Base-by-base conservation (phyloP, 2,113 vertebrate species). In the Rousettus leschenaultii region DNA sequence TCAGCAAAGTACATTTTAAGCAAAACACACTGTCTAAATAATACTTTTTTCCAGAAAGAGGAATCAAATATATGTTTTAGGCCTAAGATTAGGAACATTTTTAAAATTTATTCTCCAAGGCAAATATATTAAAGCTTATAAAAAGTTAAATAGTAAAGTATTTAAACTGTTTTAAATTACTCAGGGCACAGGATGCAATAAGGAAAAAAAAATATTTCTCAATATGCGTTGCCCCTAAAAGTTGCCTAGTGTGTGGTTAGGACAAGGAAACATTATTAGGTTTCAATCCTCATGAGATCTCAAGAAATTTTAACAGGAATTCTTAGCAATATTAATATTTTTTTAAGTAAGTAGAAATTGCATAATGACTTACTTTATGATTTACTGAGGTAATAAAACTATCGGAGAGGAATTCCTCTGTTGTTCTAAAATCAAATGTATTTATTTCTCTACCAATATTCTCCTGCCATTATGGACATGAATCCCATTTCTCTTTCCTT, bases 1-100 rank as follows among this genome's bases (percentile, higher is more conserved):
- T 97, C 59, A 95, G 68, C 12, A 93, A 92, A 85, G 65, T 43
- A 65, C 2, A 82, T 66, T 86, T 70, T 86, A 93, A 55, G 21
- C 30, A 96, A 74, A 97, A 85, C 30, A 55, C 9, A 88, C 28
- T 78, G 40, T 40, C 43, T 85, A 84, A 91, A 21, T 82, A 68
- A 74, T 18, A 95, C 6, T 28, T 73, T 33, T 48, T 80, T 38
- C 30, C 12, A 73, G 15, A 95, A 86, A 45, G 12, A 87, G 2
- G 2, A 83, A 70, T 28, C 63, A 83, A 86, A 70, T 83, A 84
- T 28, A 78, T 51, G 19, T 74, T 95, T 77, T 63, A 87, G 28
- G 26, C 28, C 26, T 65, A 87, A 35, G 33, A 82, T 66, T 71
- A 57, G 40, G 18, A 86, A 66, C 1, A 70, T 66, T 71, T 57